These are phyloP conservation scores for Hymenopus coronatus DNA, from an alignment of 2,888 invertebrate species.

Conservation along the genomic window DNA sequence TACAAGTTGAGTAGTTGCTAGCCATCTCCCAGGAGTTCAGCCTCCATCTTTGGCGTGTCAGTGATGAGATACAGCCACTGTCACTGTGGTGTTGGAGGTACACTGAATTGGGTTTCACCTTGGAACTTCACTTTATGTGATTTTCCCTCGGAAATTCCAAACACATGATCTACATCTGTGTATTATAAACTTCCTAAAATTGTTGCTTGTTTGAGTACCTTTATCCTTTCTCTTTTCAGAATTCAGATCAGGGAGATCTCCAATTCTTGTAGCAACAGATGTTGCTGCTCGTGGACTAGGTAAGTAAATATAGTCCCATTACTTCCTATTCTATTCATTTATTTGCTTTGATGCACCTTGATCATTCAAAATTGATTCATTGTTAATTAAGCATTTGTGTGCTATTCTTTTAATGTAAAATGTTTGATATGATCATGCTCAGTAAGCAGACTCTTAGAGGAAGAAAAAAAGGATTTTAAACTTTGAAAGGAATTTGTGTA, in stretches of 20 bases:
- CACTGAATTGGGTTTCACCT: background rate
- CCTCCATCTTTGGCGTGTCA: conserved; percentile 11
- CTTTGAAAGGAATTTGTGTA: too few species aligned
- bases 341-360: background rate
- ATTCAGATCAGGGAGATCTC: conserved; percentile 79
- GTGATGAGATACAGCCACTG: background rate
- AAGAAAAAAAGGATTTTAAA: too few species aligned
- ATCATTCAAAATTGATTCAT: background rate
- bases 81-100: conserved; percentile 13
- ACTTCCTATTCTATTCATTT: background rate
- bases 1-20: too few species aligned
- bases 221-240: conserved; percentile 54
- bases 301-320: conserved; percentile 52
- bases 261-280: conserved; percentile 91
- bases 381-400: background rate
- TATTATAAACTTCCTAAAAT: background rate
- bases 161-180: background rate
- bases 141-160: background rate
- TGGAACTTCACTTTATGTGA: background rate
- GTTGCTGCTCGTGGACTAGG: conserved; percentile 92
- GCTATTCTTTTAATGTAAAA: too few species aligned
- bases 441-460: too few species aligned
- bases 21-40: too few species aligned
- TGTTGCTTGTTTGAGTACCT: background rate
- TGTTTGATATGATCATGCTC: too few species aligned